phyloP scores from a whole-genome alignment of 2,113 vertebrate genomes.

The Ondatra zibethicus region DNA sequence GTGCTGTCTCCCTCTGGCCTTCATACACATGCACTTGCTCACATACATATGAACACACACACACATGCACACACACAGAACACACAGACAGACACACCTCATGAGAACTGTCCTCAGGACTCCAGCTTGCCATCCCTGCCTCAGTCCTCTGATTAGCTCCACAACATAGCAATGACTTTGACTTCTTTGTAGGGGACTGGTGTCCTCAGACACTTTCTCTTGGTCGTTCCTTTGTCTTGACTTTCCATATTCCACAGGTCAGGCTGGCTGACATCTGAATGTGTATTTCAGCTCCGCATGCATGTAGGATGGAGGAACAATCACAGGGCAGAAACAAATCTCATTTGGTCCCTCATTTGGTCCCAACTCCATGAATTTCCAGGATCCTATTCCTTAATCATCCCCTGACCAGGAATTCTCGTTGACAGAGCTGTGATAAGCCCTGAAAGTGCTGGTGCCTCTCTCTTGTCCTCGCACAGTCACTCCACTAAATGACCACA shows the following conservation, averaged over 20 bases:
- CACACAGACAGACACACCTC: neutral
- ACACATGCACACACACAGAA: neutral
- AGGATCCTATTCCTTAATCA: constrained; percentile 35
- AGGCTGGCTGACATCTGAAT: neutral
- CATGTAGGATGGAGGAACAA: neutral
- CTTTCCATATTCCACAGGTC: neutral
- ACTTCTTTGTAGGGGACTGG: neutral
- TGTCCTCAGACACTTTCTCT: neutral
- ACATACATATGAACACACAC: neutral
- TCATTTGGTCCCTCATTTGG: neutral
- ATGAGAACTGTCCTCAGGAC: neutral
- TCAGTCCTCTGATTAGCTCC: neutral
- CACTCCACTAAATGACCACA: constrained; percentile 23
- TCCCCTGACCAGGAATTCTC: neutral
- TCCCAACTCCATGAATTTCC: constrained; percentile 13
- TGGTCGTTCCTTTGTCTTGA: neutral
- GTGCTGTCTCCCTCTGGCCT: neutral
- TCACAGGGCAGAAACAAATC: neutral
- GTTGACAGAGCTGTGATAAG: neutral
- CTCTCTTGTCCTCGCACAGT: neutral
- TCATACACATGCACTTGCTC: neutral
- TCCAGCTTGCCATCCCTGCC: neutral
- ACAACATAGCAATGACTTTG: neutral
- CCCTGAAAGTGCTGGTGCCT: neutral
- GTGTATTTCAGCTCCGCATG: neutral